Percentiles rank a stretch among this genome's conserved stretches.
These are phyloP conservation scores for Phenacoccus solenopsis DNA, from an alignment of 1,140 invertebrate species.

Conservation along the genomic window DNA sequence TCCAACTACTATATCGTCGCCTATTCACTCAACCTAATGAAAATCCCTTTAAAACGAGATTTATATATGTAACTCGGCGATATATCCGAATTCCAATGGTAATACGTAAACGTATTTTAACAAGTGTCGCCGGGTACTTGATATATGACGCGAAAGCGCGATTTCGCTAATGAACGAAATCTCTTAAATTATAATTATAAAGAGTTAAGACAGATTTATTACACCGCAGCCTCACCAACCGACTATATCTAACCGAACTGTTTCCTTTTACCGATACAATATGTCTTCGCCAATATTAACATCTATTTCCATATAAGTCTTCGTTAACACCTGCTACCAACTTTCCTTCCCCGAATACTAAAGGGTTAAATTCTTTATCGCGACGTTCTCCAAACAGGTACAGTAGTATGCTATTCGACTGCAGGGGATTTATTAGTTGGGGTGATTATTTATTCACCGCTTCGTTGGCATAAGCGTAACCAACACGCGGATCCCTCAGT, in stretches of 20 bases:
- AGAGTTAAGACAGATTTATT: conserved; percentile 18
- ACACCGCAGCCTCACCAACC: background rate
- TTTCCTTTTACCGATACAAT: background rate
- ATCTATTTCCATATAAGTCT: background rate
- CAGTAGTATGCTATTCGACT: too few species aligned
- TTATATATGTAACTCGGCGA: background rate
- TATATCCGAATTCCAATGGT: background rate
- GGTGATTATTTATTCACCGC: too few species aligned
- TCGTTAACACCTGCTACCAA: conserved; percentile 7
- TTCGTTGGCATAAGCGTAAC: too few species aligned
- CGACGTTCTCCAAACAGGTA: too few species aligned
- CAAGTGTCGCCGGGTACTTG: background rate
- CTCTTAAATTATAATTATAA: conserved; percentile 12
- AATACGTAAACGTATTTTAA: background rate
- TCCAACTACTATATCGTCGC: background rate
- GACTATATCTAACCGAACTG: background rate
- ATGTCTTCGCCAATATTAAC: background rate
- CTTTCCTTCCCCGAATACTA: background rate
- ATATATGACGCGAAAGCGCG: background rate
- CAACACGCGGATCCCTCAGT: too few species aligned
- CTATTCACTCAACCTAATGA: background rate
- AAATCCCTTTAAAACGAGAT: background rate
- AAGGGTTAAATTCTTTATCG: background rate
- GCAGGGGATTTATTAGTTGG: too few species aligned
- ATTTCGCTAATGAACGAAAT: conserved; percentile 12